Base-by-base conservation (phyloP, 2,888 invertebrate genomes). In the Agrypnus murinus region DNA sequence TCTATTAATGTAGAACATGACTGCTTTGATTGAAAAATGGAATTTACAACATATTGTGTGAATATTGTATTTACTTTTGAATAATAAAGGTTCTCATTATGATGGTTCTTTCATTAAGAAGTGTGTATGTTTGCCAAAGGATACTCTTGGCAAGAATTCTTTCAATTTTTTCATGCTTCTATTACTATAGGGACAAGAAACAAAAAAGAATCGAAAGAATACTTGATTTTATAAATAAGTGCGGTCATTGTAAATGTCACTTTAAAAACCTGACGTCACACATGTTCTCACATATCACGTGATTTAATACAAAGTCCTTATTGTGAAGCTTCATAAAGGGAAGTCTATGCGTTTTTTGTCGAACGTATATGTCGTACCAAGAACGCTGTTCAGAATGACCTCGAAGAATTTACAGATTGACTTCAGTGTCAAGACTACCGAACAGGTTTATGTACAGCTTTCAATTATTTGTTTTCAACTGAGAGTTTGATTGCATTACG, bases 371-470 rank as follows among this genome's bases (percentile, higher is more conserved):
- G 74, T 74, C 73, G 71, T 68, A 69, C 67, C 59, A 66, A 72
- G 73, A 71, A 74, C 67, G 70, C 74, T 73, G 76, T 74, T 71
- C 70, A 64, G 65, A 71, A 72, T 76, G 73, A 74, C 76, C 76
- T 74, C 73, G 71, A 74, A 70, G 71, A 72, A 76, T 74, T 71
- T 73, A 69, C 71, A 73, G 74, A 73, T 74, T 72, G 73, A 76
- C 73, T 75, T 75, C 76, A 74, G 69, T 73, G 74, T 76, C 75
- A 75, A 73, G 75, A 74, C 73, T 76, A 76, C 69, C 73, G 74
- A 76, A 76, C 76, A 76, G 76, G 76, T 76, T 75, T 76, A 73
- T 70, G 68, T 71, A 72, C 72, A 73, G 48, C 69, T 72, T 68
- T 69, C 69, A 72, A 72, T 72, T 65, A 68, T 57, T 71, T 69